Evolutionary conservation across 2,113 vertebrate genomes (phyloP), one percentile per base, ranked within the genome.

Genomic region (Ciconia maguari): DNA sequence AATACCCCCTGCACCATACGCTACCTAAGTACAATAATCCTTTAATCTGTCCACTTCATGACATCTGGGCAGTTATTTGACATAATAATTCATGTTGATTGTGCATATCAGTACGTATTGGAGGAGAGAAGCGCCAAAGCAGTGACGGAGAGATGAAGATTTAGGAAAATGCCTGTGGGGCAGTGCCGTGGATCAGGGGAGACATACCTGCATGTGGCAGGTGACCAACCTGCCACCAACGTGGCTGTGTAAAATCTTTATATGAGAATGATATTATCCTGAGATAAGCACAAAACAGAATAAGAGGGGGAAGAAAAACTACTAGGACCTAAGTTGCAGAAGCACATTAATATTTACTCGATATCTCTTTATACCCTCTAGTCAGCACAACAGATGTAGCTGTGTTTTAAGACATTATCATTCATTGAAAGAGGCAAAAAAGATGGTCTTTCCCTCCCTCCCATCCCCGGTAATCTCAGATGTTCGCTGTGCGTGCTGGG

Each of bases 301-400:
- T 4, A 34, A 74, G 76, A 97, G 32, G 52, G 42, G 44, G 55
- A 86, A 38, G 16, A 48, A 41, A 71, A 92, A 90, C 84, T 66
- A 12, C 22, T 58, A 81, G 64, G 70, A 87, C 38, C 41, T 58
- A 78, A 84, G 84, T 48, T 79, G 44, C 83, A 88, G 51, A 42
- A 94, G 58, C 34, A 34, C 78, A 97, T 97, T 98, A 96, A 97
- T 97, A 97, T 97, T 98, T 96, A 97, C 96, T 98, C 48, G 7
- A 74, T 97, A 95, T 52, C 81, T 89, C 52, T 98, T 95, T 97
- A 93, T 98, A 96, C 96, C 96, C 96, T 93, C 89, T 96, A 98
- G 98, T 98, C 86, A 97, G 93, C 97, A 91, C 74, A 84, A 98
- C 98, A 98, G 97, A 96, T 98, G 95, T 95, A 98, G 89, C 84